Percentiles rank a stretch among this genome's conserved stretches.
phyloP scores from a whole-genome alignment of 2,797 vertebrate genomes.

The Microctenopoma lineatum region DNA sequence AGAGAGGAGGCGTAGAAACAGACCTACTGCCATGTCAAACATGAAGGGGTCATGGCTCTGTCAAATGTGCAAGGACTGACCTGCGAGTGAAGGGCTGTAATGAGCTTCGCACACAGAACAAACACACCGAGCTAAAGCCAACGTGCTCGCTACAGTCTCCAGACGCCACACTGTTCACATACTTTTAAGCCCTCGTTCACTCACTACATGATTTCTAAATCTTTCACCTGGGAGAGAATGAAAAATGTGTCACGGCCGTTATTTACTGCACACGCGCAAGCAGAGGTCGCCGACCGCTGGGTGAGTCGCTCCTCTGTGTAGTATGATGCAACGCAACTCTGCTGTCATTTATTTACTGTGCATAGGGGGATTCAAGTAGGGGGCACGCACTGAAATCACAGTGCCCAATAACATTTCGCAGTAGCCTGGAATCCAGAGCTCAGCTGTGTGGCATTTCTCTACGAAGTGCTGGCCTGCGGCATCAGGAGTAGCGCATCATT shows the following conservation, averaged over 20 bases:
- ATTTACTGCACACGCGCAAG: slow-evolving; percentile 67
- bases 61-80: slow-evolving; percentile 55
- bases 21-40: slow-evolving; percentile 58
- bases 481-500: slow-evolving; percentile 79
- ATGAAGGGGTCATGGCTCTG: slow-evolving; percentile 64
- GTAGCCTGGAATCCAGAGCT: slow-evolving; percentile 76
- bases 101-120: slow-evolving; percentile 55
- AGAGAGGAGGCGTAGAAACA: slow-evolving; percentile 24
- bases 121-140: slow-evolving; percentile 56
- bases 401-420: slow-evolving; percentile 82
- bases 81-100: slow-evolving; percentile 46
- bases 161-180: slow-evolving; percentile 37
- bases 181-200: slow-evolving; percentile 24
- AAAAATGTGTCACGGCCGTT: slow-evolving; percentile 71
- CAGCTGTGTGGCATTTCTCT: slow-evolving; percentile 86
- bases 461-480: slow-evolving; percentile 74
- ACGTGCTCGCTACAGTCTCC: slow-evolving; percentile 36
- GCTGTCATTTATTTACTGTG: slow-evolving; percentile 76
- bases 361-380: not conserved
- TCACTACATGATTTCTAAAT: slow-evolving; percentile 67
- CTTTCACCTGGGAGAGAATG: slow-evolving; percentile 79
- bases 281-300: slow-evolving; percentile 70
- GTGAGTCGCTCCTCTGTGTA: slow-evolving; percentile 69
- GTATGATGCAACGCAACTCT: slow-evolving; percentile 69
- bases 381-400: slow-evolving; percentile 67